Percentiles rank a stretch among this genome's conserved stretches.
These are phyloP conservation scores for Pristionchus entomophagus DNA, from an alignment of 2,888 invertebrate species.

Conservation along the genomic window DNA sequence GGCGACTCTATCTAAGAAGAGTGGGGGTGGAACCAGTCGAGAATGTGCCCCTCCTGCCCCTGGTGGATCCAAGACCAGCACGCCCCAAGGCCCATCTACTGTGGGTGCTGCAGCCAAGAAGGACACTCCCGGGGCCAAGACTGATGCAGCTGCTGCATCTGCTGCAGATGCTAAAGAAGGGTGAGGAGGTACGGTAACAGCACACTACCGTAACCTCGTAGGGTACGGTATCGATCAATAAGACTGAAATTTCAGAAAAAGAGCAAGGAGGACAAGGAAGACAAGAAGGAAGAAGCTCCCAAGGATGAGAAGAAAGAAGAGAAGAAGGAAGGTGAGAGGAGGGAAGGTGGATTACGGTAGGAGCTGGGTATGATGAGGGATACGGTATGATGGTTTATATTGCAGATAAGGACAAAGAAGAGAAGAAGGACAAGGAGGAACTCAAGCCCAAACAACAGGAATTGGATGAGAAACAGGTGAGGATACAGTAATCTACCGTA, in stretches of 20 bases:
- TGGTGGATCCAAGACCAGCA: background rate
- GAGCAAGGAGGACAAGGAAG: background rate
- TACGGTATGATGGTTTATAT: no score
- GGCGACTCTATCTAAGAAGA: no score
- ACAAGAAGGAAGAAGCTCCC: background rate
- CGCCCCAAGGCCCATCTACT: background rate
- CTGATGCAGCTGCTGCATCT: background rate
- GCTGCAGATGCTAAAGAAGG: background rate
- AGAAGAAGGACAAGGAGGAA: background rate
- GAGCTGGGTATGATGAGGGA: constrained; percentile 4
- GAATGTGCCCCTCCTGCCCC: background rate
- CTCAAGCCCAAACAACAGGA: background rate
- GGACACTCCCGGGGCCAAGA: no score
- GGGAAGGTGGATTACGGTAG: background rate
- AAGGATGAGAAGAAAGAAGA: constrained; percentile 28
- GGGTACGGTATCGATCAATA: background rate
- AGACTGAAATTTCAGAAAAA: background rate
- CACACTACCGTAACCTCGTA: no score
- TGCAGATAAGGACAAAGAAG: background rate
- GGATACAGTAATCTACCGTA: no score
- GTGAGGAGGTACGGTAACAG: background rate
- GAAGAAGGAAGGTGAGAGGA: constrained; percentile 2
- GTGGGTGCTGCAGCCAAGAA: no score
- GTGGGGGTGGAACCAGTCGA: background rate
- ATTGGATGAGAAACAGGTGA: no score